These are phyloP conservation scores for Phoenicopterus ruber DNA, from an alignment of 2,113 vertebrate species.

Conservation along the genomic window DNA sequence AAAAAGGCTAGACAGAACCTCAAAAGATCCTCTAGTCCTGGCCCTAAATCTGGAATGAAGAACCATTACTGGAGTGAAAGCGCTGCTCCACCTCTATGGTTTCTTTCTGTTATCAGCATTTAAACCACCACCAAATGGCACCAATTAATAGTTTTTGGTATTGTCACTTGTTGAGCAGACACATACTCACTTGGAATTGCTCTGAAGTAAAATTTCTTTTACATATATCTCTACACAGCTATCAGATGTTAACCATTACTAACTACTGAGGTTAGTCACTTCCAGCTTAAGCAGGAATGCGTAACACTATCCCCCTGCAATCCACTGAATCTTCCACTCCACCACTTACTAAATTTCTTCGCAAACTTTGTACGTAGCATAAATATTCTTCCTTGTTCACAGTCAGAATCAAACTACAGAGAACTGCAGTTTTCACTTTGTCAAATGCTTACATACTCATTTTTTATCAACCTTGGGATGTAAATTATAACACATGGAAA, in stretches of 20 bases:
- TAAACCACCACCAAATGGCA: neutral
- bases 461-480: neutral
- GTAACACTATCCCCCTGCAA: neutral
- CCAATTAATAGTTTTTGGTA: neutral
- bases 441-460: neutral
- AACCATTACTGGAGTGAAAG: neutral
- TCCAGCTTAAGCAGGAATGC: neutral
- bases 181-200: neutral
- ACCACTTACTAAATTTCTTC: neutral
- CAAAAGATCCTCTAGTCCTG: neutral
- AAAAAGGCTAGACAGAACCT: neutral
- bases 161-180: neutral
- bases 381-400: neutral
- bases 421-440: slow-evolving; percentile 45
- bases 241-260: neutral
- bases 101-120: neutral
- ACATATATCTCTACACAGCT: neutral
- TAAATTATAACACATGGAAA: neutral
- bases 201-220: neutral
- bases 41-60: neutral
- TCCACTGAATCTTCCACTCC: neutral
- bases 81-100: neutral
- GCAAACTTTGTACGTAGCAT: rapidly evolving
- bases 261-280: neutral
- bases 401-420: neutral